Evolutionary conservation across 2,113 vertebrate genomes (phyloP).

Genomic region (Brachyhypopomus gauderio): DNA sequence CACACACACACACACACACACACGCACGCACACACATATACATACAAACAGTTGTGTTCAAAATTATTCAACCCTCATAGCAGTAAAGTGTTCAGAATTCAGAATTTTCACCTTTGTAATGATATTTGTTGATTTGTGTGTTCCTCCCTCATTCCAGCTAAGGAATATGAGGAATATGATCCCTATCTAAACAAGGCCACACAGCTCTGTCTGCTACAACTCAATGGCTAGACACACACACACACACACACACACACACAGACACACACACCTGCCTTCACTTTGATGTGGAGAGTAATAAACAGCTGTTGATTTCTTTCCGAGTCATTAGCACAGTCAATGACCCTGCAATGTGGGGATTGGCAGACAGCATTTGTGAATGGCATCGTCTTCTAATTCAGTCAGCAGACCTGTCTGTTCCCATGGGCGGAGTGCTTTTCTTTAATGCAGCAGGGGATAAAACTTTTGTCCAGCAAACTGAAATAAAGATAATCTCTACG

Average conservation of each 20-base stretch:
- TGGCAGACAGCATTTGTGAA: conserved; percentile 28
- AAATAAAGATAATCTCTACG: not conserved
- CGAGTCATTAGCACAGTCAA: conserved; percentile 63
- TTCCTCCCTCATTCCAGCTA: not conserved
- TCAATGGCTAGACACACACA: not conserved
- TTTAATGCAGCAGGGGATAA: not conserved
- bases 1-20: no score
- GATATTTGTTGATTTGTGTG: not conserved
- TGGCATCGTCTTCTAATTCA: conserved; percentile 51
- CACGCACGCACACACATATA: no score
- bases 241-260: not conserved
- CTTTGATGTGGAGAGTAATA: conserved; percentile 55
- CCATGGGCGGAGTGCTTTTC: not conserved
- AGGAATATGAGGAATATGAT: not conserved
- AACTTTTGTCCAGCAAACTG: not conserved
- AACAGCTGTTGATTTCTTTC: conserved; percentile 59
- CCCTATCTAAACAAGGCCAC: not conserved
- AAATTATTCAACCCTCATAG: no score
- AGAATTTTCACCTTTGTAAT: no score
- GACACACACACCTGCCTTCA: not conserved
- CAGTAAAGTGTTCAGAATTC: no score
- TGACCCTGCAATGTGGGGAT: conserved; percentile 58
- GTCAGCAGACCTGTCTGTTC: conserved; percentile 41
- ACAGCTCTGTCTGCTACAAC: no score
- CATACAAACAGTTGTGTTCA: no score